Evolutionary conservation across 2,888 invertebrate species (phyloP).

Genomic region (Lycia hirtaria): DNA sequence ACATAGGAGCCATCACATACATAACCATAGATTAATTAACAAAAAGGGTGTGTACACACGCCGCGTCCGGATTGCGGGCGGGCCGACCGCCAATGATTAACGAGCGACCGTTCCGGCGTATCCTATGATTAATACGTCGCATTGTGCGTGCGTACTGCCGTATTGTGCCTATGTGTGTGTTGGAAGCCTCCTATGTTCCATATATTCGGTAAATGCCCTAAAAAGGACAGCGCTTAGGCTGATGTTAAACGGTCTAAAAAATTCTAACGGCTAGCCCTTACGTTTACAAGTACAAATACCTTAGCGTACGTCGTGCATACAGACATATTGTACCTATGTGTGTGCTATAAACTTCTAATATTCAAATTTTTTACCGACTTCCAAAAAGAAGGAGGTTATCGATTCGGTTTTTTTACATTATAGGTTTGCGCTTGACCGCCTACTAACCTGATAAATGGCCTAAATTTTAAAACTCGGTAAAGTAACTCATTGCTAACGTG

Average conservation of each 20-base stretch:
- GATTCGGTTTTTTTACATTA: no score
- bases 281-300: no score
- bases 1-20: slow-evolving; percentile 22
- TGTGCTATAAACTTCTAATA: no score
- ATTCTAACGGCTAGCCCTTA: background rate
- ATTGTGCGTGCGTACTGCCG: slow-evolving; percentile 55
- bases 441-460: no score
- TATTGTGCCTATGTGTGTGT: slow-evolving; percentile 36
- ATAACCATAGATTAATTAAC: slow-evolving; percentile 77
- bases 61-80: slow-evolving; percentile 71
- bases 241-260: background rate
- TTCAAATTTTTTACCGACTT: no score
- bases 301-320: no score
- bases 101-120: slow-evolving; percentile 73
- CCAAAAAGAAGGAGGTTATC: no score
- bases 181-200: background rate
- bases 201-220: background rate
- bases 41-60: slow-evolving; percentile 72
- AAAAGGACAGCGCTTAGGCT: background rate
- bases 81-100: slow-evolving; percentile 78
- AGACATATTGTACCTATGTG: no score
- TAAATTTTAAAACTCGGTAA: no score
- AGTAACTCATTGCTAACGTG: no score
- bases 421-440: no score
- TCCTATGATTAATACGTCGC: slow-evolving; percentile 82